Conservation (phyloP, 1,140 invertebrate genomes). For the Drosophila eugracilis region DNA sequence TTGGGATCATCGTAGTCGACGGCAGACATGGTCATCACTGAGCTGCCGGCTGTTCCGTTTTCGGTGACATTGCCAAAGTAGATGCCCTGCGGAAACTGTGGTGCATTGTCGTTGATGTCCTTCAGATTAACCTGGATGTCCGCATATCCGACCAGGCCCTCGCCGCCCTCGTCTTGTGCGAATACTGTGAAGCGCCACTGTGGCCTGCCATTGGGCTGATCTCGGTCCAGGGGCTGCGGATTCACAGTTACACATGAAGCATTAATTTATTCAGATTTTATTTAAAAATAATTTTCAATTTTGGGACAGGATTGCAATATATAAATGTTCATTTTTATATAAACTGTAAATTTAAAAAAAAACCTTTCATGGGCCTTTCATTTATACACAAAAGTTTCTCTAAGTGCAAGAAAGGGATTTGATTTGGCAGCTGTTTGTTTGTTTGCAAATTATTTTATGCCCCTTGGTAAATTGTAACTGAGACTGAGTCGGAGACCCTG, state of each 20-base stretch:
- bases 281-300: neutral
- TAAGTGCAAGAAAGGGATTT: conserved; percentile 24
- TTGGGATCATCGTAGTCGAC: conserved; percentile 90
- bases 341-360: too few relatives aligned
- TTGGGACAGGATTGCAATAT: neutral
- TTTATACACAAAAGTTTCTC: too few relatives aligned
- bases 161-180: conserved; percentile 89
- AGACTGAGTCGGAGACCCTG: conserved; percentile 5
- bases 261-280: neutral
- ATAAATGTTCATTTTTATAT: too few relatives aligned
- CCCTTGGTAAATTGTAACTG: conserved; percentile 62
- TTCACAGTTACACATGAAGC: neutral
- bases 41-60: conserved; percentile 88
- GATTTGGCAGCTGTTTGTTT: conserved; percentile 67
- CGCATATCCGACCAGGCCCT: conserved; percentile 90
- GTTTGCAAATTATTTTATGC: conserved; percentile 76
- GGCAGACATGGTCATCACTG: conserved; percentile 90
- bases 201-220: conserved; percentile 89
- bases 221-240: conserved; percentile 88
- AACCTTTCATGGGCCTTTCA: too few relatives aligned
- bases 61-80: conserved; percentile 89
- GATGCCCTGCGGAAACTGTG: conserved; percentile 89
- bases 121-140: conserved; percentile 90
- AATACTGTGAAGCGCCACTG: conserved; percentile 91
- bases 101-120: conserved; percentile 92